Evolutionary conservation across 2,113 vertebrate genomes (phyloP), one percentile per base, ranked within the genome.

Genomic region (Pandion haliaetus): DNA sequence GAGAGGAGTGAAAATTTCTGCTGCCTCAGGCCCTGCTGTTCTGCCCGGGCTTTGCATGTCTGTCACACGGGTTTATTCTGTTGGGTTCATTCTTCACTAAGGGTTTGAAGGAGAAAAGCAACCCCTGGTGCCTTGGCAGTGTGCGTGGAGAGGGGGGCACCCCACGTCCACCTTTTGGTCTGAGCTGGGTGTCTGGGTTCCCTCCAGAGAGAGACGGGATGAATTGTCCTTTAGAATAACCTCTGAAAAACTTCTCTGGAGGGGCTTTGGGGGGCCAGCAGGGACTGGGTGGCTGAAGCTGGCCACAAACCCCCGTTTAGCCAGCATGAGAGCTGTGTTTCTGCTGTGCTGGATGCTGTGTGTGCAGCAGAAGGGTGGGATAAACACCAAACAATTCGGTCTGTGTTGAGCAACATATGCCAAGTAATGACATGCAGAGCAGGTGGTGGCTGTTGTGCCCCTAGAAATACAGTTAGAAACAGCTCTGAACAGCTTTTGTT

Each of bases 131-230:
- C 32, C 66, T 18, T 3, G 29, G 40, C 69, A 34, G 3, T 2
- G 5, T 44, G 47, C 1, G 0, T 7, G 58, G 28, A 36, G 29
- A 29, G 44, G 20, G 17, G 25, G 13, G 4, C 15, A 28, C 19
- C 47, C 45, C 3, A 1, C n/a, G 40, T 3, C 21, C n/a, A 19
- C 0, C 1, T 28, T 50, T 28, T 32, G 17, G 4, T 31, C 52
- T 50, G 47, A 52, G 26, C 12, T 1, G 5, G 17, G 11, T 11
- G 5, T 36, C 65, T 16, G 38, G 11, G 57, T 15, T 58, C 20
- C 38, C 20, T 54, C 31, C 24, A 32, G 59, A 17, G 13, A 80
- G 62, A 24, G 20, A 26, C 10, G 40, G 19, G 40, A 38, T 36
- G 16, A 42, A 12, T 15, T 20, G 31, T 62, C 29, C 20, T 15